Base-by-base conservation (phyloP, 2,888 invertebrate species). In the Leptinotarsa rubiginosa region DNA sequence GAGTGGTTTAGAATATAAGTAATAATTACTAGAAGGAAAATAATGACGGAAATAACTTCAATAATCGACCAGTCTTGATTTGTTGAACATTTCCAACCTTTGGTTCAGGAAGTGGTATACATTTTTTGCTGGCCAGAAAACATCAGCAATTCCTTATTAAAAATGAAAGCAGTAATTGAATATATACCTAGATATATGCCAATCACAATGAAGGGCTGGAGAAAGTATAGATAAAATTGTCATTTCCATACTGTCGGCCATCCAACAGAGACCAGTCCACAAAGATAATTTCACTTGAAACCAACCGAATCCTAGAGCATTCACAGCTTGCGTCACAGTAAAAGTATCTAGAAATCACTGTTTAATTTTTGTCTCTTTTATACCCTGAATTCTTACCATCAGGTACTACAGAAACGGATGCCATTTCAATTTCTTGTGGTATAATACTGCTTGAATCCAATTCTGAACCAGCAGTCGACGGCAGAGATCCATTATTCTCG, bases 191-290 rank as follows among this genome's bases (percentile, higher is more conserved):
- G 93, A 92, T 78, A 98, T 95, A 84, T 94, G 94, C 98, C 98
- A 98, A 87, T 96, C 95, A 87, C 98, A 98, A 85, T 97, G 97
- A 70, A 98, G 89, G 0, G 97, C 96, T 15, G 98, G 97, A 18
- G 97, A 96, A 54, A 98, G 89, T 77, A 98, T 97, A 81, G 97
- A 96, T 52, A 98, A 89, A 83, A 98, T 97, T 85, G 97, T 98
- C 96, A 98, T 98, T 89, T 98, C 98, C 97, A 98, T 98, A 72
- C 97, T 97, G 87, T 98, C 98, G 0, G 97, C 97, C 97, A 97
- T 98, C 97, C 96, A 95, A 85, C 96, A 95, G 1, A 96, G 89
- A 0, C 96, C 96, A 20, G 96, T 96, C 84, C 95, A 94, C 20
- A 96, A 89, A 0, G 96, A 96, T 65, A 96, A 86, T 86, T 95